Evolutionary conservation across 2,888 invertebrate genomes (phyloP).

Genomic region (Cabera pusaria): DNA sequence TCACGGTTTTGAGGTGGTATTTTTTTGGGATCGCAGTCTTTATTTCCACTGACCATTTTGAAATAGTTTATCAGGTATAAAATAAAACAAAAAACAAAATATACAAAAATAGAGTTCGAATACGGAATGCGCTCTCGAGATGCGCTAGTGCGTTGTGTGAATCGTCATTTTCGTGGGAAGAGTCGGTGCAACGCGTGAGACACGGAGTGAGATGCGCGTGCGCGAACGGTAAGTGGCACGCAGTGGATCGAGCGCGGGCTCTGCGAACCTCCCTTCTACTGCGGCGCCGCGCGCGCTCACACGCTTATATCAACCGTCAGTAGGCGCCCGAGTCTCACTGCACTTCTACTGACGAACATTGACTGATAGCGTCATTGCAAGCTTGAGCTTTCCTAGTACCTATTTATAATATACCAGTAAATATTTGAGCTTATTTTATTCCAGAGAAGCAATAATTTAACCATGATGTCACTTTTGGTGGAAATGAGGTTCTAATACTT

Average conservation of each 20-base stretch:
- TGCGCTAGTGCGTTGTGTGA: constrained; percentile 43
- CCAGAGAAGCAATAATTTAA: too few relatives aligned
- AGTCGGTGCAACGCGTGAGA: constrained; percentile 47
- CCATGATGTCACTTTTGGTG: too few relatives aligned
- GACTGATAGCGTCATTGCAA: too few relatives aligned
- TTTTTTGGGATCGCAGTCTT: constrained; percentile 68
- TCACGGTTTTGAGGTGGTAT: constrained; percentile 73
- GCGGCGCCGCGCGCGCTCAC: constrained; percentile 54
- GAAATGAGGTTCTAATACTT: too few relatives aligned
- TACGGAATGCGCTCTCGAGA: constrained; percentile 17
- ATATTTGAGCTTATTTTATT: too few relatives aligned
- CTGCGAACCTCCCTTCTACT: constrained; percentile 66
- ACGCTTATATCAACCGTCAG: constrained; percentile 16
- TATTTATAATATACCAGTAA: too few relatives aligned
- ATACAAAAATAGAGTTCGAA: constrained; percentile 19
- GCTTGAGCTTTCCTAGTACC: too few relatives aligned
- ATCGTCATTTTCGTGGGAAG: constrained; percentile 53
- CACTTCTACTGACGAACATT: too few relatives aligned
- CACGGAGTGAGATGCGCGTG: constrained; percentile 52
- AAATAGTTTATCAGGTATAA: constrained; percentile 25
- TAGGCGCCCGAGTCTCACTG: constrained; percentile 1
- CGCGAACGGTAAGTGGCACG: constrained; percentile 49
- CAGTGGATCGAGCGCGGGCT: constrained; percentile 61
- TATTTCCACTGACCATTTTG: constrained; percentile 79
- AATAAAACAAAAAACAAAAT: constrained; percentile 19